phyloP scores from a whole-genome alignment of 2,888 invertebrate species.

The Eupeodes luniger region DNA sequence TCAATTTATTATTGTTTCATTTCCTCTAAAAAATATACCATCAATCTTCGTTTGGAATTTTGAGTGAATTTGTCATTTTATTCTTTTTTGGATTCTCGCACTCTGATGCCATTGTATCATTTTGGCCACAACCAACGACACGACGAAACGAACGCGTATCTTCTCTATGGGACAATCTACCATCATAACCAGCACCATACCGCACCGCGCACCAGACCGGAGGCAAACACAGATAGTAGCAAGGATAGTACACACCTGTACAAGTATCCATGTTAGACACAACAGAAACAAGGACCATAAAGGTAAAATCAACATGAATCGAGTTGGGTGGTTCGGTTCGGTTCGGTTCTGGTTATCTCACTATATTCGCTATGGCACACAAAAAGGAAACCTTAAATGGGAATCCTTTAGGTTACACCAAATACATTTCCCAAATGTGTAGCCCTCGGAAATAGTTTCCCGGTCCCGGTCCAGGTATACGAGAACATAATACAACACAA shows the following conservation, averaged over 20 bases:
- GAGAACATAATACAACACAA: slow-evolving; percentile 11
- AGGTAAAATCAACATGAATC: slow-evolving; percentile 26
- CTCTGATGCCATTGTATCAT: neutral
- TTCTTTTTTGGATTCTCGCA: neutral
- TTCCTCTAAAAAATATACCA: slow-evolving; percentile 16
- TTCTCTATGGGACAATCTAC: neutral
- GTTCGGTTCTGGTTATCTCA: too few relatives aligned
- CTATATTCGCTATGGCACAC: neutral
- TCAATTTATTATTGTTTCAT: slow-evolving; percentile 31
- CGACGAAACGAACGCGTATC: neutral
- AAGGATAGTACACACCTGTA: neutral
- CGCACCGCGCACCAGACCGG: neutral
- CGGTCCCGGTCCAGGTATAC: slow-evolving; percentile 45
- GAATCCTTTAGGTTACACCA: slow-evolving; percentile 40
- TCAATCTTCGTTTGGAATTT: neutral
- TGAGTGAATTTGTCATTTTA: neutral
- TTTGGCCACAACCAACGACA: neutral
- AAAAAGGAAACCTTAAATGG: slow-evolving; percentile 45
- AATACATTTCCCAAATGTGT: slow-evolving; percentile 61
- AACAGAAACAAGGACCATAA: slow-evolving; percentile 11
- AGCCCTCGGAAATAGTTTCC: slow-evolving; percentile 60
- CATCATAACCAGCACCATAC: neutral
- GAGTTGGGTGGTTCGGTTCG: neutral
- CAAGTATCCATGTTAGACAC: slow-evolving; percentile 10
- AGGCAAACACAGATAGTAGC: slow-evolving; percentile 1